Evolutionary conservation across 1,140 invertebrate genomes (phyloP).

Genomic region (Drosophila truncata): DNA sequence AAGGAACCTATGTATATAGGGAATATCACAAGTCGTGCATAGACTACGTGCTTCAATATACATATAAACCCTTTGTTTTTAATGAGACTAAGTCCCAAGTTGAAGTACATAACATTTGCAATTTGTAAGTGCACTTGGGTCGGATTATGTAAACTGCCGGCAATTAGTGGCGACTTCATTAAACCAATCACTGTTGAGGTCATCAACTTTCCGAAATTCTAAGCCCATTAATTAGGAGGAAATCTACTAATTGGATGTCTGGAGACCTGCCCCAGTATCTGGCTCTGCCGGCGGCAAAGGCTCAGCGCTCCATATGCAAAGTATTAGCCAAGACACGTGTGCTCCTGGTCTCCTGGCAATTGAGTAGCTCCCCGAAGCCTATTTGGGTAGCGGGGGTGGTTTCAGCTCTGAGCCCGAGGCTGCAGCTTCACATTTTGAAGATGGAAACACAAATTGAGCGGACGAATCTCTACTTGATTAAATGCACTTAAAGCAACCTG

Average conservation of each 20-base stretch:
- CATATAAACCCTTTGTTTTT: not conserved
- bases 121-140: slow-evolving; percentile 7
- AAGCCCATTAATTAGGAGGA: slow-evolving; percentile 38
- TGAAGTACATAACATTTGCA: not conserved
- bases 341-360: slow-evolving; percentile 45
- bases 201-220: slow-evolving; percentile 14
- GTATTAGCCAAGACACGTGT: slow-evolving; percentile 50
- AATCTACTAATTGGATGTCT: slow-evolving; percentile 53
- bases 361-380: slow-evolving; percentile 22
- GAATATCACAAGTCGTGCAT: not conserved
- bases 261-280: slow-evolving; percentile 12
- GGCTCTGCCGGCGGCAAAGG: slow-evolving; percentile 1
- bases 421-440: slow-evolving; percentile 17
- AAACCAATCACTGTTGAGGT: slow-evolving; percentile 58
- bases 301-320: slow-evolving; percentile 32
- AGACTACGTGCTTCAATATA: too few relatives aligned
- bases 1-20: too few relatives aligned
- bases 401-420: slow-evolving; percentile 11
- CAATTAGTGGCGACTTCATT: slow-evolving; percentile 48
- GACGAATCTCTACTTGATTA: slow-evolving; percentile 46
- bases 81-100: not conserved
- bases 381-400: slow-evolving; percentile 3
- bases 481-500: slow-evolving; percentile 39
- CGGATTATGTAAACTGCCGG: slow-evolving; percentile 26
- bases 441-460: slow-evolving; percentile 45